Base-by-base conservation (phyloP, 2,888 invertebrate genomes). In the Ephialtes manifestator region DNA sequence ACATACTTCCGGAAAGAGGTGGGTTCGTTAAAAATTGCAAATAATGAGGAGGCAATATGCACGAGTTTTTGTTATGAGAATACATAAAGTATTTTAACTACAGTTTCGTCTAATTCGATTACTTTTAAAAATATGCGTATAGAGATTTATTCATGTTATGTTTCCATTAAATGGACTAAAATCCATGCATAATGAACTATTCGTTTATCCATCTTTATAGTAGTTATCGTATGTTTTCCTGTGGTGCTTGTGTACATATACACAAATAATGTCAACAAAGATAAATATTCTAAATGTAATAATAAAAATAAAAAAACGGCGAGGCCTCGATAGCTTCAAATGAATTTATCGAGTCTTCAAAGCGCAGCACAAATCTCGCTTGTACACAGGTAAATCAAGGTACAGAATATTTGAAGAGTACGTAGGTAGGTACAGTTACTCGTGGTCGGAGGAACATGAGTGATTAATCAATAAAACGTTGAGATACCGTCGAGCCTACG, bases 401-500 rank as follows among this genome's bases (percentile, higher is more conserved):
- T 65, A 72, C 13, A 48, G 53, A 72, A 74, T 68, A 75, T 67
- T n/a, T 39, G n/a, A 24, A 46, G 46, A 51, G 75, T 53, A 65
- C 55, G 75, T 75, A 68, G 31, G 68, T 68, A 75, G 68, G 48
- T 39, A 65, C 18, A 24, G 53, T 28, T 81, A 65, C 74, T 48
- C 48, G 75, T 55, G 39, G 58, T 51, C 51, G 60, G 60, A 20
- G 74, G 28, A 51, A 60, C 74, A 10, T 24, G 68, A 74, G 75
- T 75, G 67, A 81, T 81, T 81, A 81, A 81, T 81, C 81, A 81
- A 81, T 75, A 75, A 75, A 68, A 70, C 74, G 68, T 75, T 75
- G 81, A 60, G 68, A 60, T 67, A 65, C 31, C 68, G 68, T 68
- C 58, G 75, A 81, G 68, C 68, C 39, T 68, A 68, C 60, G 46